Evolutionary conservation across 2,113 vertebrate species (phyloP).

Genomic region (Xiphophorus hellerii): DNA sequence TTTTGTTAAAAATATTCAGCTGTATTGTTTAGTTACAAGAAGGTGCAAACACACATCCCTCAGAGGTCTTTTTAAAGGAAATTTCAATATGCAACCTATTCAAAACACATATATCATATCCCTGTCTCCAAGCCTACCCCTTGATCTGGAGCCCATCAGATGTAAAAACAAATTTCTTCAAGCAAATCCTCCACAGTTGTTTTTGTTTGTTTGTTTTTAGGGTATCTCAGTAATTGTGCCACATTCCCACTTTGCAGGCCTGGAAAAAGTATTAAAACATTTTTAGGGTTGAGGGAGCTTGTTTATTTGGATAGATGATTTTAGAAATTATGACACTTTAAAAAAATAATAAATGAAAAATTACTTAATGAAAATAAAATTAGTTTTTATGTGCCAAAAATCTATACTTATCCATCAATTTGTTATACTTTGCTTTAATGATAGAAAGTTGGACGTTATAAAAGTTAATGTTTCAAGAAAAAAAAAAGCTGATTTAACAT

Average conservation of each 20-base stretch:
- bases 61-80: background rate
- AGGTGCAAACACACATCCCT: background rate
- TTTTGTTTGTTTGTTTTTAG: no score
- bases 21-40: background rate
- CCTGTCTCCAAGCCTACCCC: no score
- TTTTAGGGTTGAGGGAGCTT: background rate
- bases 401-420: background rate
- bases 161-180: no score
- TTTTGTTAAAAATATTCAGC: background rate
- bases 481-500: no score
- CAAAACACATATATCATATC: no score
- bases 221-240: background rate
- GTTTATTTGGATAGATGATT: background rate
- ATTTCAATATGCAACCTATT: no score
- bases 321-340: no score
- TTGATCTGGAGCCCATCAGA: background rate
- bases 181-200: no score
- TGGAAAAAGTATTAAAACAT: background rate
- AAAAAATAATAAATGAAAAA: background rate
- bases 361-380: background rate
- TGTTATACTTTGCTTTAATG: background rate
- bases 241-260: background rate
- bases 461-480: background rate
- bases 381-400: background rate
- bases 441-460: background rate